Percentiles rank a stretch among this genome's conserved stretches.
These are phyloP conservation scores for Platycercus adscitus DNA, from an alignment of 2,113 vertebrate genomes.

Conservation along the genomic window DNA sequence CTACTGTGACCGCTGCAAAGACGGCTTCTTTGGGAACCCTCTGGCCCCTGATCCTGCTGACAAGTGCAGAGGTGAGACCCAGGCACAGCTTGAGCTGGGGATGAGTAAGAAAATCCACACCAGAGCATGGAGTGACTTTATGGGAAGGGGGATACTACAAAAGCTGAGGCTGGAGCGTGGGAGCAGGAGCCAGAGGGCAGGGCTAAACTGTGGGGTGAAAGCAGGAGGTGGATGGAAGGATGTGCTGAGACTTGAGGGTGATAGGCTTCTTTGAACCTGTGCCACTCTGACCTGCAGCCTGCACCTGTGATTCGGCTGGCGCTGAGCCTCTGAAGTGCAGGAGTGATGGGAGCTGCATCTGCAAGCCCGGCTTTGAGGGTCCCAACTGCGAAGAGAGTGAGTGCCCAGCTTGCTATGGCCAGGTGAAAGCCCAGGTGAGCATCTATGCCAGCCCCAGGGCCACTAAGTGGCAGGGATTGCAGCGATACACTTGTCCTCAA, in stretches of 20 bases:
- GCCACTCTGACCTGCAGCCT: constrained; percentile 69
- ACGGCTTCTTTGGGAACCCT: constrained; percentile 88
- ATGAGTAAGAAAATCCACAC: neutral
- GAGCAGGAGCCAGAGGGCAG: neutral
- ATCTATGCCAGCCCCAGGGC: neutral
- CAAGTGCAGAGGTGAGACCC: constrained; percentile 79
- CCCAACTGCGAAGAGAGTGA: constrained; percentile 75
- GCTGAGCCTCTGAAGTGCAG: constrained; percentile 77
- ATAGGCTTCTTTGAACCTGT: neutral
- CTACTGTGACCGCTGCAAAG: constrained; percentile 89
- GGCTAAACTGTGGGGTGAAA: neutral
- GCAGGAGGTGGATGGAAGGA: neutral
- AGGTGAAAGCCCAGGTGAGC: constrained; percentile 83
- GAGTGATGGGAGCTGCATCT: constrained; percentile 82
- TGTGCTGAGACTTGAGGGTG: neutral
- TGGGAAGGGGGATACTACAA: neutral
- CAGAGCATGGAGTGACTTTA: no score
- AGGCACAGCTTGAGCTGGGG: neutral
- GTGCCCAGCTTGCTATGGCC: constrained; percentile 88
- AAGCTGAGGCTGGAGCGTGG: neutral
- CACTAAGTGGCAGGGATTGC: neutral
- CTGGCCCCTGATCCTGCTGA: constrained; percentile 72
- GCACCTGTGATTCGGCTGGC: constrained; percentile 77
- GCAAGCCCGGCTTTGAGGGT: constrained; percentile 84
- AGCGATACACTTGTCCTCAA: rapidly evolving